Conservation (phyloP, 2,888 invertebrate genomes). For the Agrypnus murinus region DNA sequence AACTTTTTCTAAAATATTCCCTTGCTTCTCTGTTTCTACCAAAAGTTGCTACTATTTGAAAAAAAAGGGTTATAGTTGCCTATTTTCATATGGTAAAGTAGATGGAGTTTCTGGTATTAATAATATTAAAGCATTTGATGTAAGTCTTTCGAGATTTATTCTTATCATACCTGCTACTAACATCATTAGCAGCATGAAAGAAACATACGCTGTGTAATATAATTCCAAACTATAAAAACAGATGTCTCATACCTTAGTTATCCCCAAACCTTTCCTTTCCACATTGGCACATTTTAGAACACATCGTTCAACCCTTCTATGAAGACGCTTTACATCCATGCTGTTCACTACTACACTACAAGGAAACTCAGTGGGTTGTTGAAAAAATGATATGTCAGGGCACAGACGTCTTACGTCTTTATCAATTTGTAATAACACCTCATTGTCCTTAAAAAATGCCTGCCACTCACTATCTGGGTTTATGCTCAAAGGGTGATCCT, state of each 20-base stretch:
- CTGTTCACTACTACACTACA: slow-evolving; percentile 87
- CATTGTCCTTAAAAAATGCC: slow-evolving; percentile 97
- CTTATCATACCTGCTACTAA: slow-evolving; percentile 59
- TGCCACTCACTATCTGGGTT: slow-evolving; percentile 97
- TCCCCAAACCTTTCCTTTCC: slow-evolving; percentile 89
- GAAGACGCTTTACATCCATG: slow-evolving; percentile 87
- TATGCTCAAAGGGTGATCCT: slow-evolving; percentile 95
- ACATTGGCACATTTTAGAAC: slow-evolving; percentile 91
- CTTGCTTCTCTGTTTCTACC: too few relatives aligned
- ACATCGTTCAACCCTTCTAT: slow-evolving; percentile 91
- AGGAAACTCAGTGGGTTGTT: slow-evolving; percentile 94
- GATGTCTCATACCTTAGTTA: slow-evolving; percentile 84
- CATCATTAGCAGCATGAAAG: slow-evolving; percentile 51
- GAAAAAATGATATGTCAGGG: slow-evolving; percentile 98
- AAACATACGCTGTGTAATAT: neutral
- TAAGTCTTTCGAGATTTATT: too few relatives aligned
- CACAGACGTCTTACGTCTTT: slow-evolving; percentile 96
- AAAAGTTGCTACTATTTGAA: too few relatives aligned
- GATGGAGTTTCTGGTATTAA: too few relatives aligned
- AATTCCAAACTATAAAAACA: slow-evolving; percentile 2
- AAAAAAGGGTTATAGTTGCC: too few relatives aligned
- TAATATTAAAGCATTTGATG: too few relatives aligned
- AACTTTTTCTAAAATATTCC: too few relatives aligned
- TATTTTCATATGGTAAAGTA: too few relatives aligned
- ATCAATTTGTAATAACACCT: slow-evolving; percentile 97